Percentiles rank a stretch among this genome's conserved stretches.
Evolutionary conservation across 2,113 vertebrate species (phyloP).

Genomic region (Carlito syrichta): DNA sequence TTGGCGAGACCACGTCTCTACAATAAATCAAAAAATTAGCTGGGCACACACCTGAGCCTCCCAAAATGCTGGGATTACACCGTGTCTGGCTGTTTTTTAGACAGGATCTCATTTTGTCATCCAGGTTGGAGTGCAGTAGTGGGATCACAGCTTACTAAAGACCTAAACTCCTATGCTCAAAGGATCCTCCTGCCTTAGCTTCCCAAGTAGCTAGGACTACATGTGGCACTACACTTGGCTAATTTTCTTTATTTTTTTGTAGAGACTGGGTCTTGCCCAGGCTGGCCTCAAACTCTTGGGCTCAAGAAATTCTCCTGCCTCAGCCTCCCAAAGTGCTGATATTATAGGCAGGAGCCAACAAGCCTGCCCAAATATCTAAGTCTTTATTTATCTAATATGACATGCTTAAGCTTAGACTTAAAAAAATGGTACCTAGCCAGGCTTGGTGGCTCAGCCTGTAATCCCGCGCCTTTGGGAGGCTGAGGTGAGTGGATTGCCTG

Average conservation of each 20-base stretch:
- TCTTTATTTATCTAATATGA: background rate
- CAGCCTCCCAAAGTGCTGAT: background rate
- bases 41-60: too few species aligned
- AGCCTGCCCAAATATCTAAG: background rate
- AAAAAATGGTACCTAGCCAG: background rate
- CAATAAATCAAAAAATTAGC: too few species aligned
- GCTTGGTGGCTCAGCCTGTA: too few species aligned
- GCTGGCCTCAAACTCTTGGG: background rate
- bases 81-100: too few species aligned
- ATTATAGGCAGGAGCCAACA: background rate
- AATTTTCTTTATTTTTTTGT: background rate
- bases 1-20: too few species aligned
- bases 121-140: too few species aligned
- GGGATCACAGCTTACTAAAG: background rate
- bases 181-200: background rate
- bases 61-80: too few species aligned
- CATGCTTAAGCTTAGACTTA: constrained; percentile 6
- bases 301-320: background rate
- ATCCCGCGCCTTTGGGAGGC: too few species aligned
- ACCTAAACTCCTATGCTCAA: background rate
- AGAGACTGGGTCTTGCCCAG: background rate
- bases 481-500: too few species aligned
- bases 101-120: background rate
- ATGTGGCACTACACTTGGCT: background rate
- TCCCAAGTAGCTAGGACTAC: background rate